phyloP scores from a whole-genome alignment of 2,113 vertebrate species.

The Campylomormyrus numenius region DNA sequence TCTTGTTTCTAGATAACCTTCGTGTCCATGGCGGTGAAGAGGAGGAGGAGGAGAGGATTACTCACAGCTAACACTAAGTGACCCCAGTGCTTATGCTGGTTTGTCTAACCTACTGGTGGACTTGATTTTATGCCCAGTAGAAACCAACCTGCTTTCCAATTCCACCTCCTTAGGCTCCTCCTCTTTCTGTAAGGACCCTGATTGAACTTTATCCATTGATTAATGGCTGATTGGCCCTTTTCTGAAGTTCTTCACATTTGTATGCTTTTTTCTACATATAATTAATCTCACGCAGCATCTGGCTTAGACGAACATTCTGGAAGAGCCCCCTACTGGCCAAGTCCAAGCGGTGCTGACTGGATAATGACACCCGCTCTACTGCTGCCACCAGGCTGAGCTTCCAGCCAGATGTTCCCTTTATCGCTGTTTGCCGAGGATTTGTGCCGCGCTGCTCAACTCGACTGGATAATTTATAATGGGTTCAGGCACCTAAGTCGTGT shows the following conservation, averaged over 20 bases:
- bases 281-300: neutral
- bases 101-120: neutral
- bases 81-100: neutral
- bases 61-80: neutral
- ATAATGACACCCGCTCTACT: constrained; percentile 62
- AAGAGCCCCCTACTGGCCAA: constrained; percentile 17
- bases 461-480: constrained; percentile 43
- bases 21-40: neutral
- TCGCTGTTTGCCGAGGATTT: constrained; percentile 49
- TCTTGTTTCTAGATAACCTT: neutral
- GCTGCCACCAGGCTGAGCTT: constrained; percentile 49
- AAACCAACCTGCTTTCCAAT: neutral
- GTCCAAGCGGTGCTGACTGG: constrained; percentile 63
- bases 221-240: neutral
- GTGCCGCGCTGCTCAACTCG: constrained; percentile 39
- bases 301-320: neutral
- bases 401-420: constrained; percentile 56
- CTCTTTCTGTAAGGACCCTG: constrained; percentile 26
- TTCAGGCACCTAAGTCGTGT: constrained; percentile 37
- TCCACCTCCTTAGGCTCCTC: neutral
- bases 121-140: neutral
- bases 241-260: neutral
- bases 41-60: neutral
- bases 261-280: neutral
- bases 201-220: constrained; percentile 34